Conservation (phyloP, 2,113 vertebrate genomes). For the Hemiscyllium ocellatum region DNA sequence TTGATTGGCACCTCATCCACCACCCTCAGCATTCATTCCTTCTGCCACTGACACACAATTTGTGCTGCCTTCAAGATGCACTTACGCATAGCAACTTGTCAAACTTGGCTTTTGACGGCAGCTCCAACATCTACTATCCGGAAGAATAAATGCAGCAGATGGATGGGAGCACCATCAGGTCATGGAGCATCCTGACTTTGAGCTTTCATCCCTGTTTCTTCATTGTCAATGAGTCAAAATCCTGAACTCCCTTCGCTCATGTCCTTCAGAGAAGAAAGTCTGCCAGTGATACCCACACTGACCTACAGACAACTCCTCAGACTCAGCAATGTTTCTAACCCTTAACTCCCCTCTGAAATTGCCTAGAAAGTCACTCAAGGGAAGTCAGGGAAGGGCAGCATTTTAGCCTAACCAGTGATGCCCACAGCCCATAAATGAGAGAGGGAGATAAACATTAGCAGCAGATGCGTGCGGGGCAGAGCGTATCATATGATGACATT, state of each 20-base stretch:
- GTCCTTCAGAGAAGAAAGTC: too few species aligned
- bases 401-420: too few species aligned
- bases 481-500: not conserved
- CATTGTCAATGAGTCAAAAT: not conserved
- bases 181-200: not conserved
- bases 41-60: not conserved
- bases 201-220: not conserved
- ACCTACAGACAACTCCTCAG: too few species aligned
- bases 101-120: not conserved
- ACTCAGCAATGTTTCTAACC: too few species aligned
- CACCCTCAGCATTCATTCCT: not conserved
- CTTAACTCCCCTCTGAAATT: too few species aligned
- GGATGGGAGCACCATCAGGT: not conserved
- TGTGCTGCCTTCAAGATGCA: not conserved
- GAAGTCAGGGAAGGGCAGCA: too few species aligned
- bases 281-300: too few species aligned
- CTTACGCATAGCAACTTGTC: too few species aligned
- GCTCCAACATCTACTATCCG: not conserved
- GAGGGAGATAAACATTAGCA: too few species aligned
- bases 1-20: not conserved
- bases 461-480: not conserved
- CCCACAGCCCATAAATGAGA: too few species aligned
- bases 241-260: not conserved
- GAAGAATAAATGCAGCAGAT: not conserved
- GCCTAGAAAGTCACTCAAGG: too few species aligned